Evolutionary conservation across 2,113 vertebrate genomes (phyloP), one percentile per base, ranked within the genome.

Genomic region (Vimba vimba): DNA sequence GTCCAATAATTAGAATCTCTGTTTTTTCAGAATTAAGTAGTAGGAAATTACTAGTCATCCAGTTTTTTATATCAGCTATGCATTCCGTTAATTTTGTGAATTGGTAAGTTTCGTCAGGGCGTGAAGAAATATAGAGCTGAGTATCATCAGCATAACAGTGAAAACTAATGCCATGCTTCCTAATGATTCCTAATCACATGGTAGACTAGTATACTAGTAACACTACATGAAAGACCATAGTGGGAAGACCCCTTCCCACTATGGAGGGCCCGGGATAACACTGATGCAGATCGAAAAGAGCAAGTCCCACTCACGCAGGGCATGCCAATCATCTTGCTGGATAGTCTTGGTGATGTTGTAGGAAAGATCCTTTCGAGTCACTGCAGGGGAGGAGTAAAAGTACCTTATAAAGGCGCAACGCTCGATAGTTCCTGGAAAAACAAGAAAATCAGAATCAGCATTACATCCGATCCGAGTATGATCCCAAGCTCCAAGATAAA

Each of bases 291-390:
- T 13, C 17, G 1, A 60, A 30, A 75, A 64, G 19, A 30, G 11
- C 39, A 6, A 12, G 25, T 82, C n/a, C 30, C 83, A 96, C 96
- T 97, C 93, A 97, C 96, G 96, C 86, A 97, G 91, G 81, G 96
- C 95, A 0, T 97, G 96, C 96, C 96, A 97, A 90, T 97, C 96
- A 27, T 97, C 96, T 93, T 97, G 96, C 59, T 96, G 96, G 92
- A 97, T 97, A 45, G 96, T 97, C 93, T 96, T 96, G n/a, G 96
- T 97, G 89, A 97, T 95, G 90, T 97, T 97, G 93, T 95, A 96
- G 59, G 96, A 96, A 83, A 97, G 94, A 92, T 97, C 97, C 93
- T 95, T 90, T 52, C 75, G 95, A 83, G 95, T 94, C 88, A 96
- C 94, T 82, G 94, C 93, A 10, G 96, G 94, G 90, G 96, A 96